phyloP scores from a whole-genome alignment of 2,888 invertebrate species.

The Pachliopta kotzebuea region DNA sequence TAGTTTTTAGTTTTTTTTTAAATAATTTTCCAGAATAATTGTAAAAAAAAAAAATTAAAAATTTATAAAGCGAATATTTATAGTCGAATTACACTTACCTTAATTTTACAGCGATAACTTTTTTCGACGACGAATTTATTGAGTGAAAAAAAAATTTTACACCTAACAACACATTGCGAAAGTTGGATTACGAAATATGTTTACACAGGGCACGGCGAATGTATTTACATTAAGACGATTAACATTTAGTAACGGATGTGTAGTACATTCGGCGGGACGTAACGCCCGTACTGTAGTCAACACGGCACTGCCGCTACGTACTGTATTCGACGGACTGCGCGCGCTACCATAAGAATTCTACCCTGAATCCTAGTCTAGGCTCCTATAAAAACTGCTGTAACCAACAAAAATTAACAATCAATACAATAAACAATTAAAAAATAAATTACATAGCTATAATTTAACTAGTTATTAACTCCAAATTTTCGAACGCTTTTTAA shows the following conservation, averaged over 20 bases:
- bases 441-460: too few species aligned
- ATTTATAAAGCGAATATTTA: too few species aligned
- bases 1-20: too few species aligned
- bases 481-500: too few species aligned
- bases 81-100: conserved; percentile 14
- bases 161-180: conserved; percentile 17
- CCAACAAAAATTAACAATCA: too few species aligned
- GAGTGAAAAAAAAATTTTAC: conserved; percentile 9
- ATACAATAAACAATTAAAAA: too few species aligned
- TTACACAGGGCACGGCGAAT: conserved; percentile 15
- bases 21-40: too few species aligned
- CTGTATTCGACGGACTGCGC: conserved; percentile 34
- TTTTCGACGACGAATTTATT: background rate
- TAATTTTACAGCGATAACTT: conserved; percentile 8
- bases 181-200: conserved; percentile 2
- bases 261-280: conserved; percentile 32
- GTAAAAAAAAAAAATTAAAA: too few species aligned
- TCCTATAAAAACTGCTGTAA: background rate
- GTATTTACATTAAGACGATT: conserved; percentile 27
- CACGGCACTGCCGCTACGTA: conserved; percentile 41
- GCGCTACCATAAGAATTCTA: conserved; percentile 31
- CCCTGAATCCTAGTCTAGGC: conserved; percentile 12
- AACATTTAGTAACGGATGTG: conserved; percentile 15
- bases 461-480: too few species aligned
- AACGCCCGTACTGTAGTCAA: conserved; percentile 39